A percentile compares a stretch with the other conserved stretches of the same genome.
Conservation (phyloP, 2,797 vertebrate genomes). For the Macropus fuliginosus region DNA sequence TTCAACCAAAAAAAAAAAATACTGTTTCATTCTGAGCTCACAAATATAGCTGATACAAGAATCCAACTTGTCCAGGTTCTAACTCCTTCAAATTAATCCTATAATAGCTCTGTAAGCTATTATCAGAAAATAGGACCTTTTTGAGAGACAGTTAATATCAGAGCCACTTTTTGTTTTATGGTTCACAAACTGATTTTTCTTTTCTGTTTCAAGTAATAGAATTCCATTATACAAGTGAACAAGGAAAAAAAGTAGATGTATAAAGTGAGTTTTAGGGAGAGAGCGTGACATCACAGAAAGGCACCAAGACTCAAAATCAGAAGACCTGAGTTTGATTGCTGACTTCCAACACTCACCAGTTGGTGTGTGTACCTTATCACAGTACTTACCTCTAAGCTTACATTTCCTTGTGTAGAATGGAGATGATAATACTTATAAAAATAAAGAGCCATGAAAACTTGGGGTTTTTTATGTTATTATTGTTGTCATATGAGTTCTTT, state of each 20-base stretch:
- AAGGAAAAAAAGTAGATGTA: neutral
- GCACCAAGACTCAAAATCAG: neutral
- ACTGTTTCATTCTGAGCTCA: accelerated
- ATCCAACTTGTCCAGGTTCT: neutral
- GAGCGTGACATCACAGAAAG: neutral
- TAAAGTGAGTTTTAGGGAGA: neutral
- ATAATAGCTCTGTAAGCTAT: neutral
- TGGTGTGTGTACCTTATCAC: neutral
- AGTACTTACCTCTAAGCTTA: neutral
- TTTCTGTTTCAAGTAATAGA: neutral
- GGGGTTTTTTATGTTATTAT: neutral
- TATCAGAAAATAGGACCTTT: conserved; percentile 2
- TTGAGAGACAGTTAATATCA: neutral
- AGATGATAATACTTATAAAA: neutral
- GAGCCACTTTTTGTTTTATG: neutral
- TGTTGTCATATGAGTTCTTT: neutral
- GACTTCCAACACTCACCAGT: neutral
- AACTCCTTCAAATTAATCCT: neutral
- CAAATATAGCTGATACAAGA: neutral
- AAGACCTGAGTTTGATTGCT: neutral
- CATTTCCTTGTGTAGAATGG: neutral
- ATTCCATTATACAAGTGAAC: neutral
- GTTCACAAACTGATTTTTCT: neutral
- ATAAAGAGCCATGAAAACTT: neutral
- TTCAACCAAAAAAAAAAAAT: neutral